A percentile compares a stretch with the other conserved stretches of the same genome.
These are phyloP conservation scores for Drosophila greeni DNA, from an alignment of 2,888 invertebrate genomes.

Conservation along the genomic window DNA sequence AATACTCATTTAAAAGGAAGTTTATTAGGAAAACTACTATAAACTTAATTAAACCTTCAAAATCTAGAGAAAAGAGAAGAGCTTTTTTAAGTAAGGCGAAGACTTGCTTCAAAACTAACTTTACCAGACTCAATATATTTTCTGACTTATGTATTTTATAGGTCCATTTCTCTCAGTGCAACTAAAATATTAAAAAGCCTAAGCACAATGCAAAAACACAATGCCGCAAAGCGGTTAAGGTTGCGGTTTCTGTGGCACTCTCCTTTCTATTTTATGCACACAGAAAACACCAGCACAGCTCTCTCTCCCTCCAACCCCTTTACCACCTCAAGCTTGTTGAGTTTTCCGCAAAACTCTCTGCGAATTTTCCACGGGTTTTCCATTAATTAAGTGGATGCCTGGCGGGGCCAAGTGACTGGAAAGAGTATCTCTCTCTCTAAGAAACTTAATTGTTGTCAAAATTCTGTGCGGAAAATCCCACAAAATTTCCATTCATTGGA, in stretches of 20 bases:
- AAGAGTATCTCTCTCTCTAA: slow-evolving; percentile 19
- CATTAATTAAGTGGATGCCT: slow-evolving; percentile 37
- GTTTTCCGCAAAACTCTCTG: slow-evolving; percentile 19
- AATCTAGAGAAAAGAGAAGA: neutral
- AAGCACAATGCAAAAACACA: slow-evolving; percentile 63
- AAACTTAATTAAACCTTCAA: neutral
- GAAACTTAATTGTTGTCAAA: slow-evolving; percentile 24
- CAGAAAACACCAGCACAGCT: slow-evolving; percentile 18
- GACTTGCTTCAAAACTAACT: accelerated
- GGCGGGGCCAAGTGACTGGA: slow-evolving; percentile 3
- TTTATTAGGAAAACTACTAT: neutral
- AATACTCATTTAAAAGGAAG: neutral
- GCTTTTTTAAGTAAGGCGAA: neutral
- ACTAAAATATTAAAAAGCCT: slow-evolving; percentile 69
- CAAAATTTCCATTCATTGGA: neutral
- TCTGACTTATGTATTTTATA: neutral
- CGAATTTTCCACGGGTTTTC: slow-evolving; percentile 19
- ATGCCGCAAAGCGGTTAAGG: slow-evolving; percentile 40
- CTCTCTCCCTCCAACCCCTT: neutral
- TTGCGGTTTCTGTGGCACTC: slow-evolving; percentile 17
- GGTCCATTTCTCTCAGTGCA: slow-evolving; percentile 14
- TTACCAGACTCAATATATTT: too few relatives aligned
- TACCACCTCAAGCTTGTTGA: slow-evolving; percentile 27
- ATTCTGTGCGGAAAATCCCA: neutral
- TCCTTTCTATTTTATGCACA: slow-evolving; percentile 14